Conservation (phyloP, 2,797 vertebrate species). For the Alosa sapidissima region DNA sequence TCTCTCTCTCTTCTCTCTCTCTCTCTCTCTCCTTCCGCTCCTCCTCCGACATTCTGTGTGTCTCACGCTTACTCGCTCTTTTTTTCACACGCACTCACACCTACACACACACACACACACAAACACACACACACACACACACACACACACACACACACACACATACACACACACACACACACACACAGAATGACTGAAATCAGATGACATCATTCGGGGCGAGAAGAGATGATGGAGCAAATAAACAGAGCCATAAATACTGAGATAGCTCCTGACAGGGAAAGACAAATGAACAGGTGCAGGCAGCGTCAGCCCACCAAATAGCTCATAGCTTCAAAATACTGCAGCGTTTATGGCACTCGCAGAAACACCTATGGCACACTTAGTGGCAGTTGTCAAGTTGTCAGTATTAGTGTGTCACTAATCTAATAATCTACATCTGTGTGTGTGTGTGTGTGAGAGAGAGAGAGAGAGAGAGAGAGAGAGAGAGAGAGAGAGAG, state of each 20-base stretch:
- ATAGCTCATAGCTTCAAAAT: neutral
- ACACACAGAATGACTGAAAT: slow-evolving; percentile 54
- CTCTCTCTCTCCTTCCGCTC: neutral
- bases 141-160: neutral
- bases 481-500: too few species aligned
- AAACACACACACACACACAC: neutral
- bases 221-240: slow-evolving; percentile 49
- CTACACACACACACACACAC: too few species aligned
- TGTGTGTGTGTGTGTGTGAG: too few species aligned
- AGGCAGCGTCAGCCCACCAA: too few species aligned
- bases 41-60: neutral
- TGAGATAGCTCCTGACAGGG: slow-evolving; percentile 1
- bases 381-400: neutral
- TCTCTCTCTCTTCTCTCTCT: neutral
- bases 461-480: too few species aligned
- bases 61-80: neutral
- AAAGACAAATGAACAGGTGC: neutral
- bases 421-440: too few species aligned
- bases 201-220: slow-evolving; percentile 70
- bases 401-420: too few species aligned
- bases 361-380: neutral
- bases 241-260: neutral
- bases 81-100: neutral
- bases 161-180: neutral
- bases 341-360: neutral